These are phyloP conservation scores for Clarias gariepinus DNA, from an alignment of 2,113 vertebrate genomes.

Conservation along the genomic window DNA sequence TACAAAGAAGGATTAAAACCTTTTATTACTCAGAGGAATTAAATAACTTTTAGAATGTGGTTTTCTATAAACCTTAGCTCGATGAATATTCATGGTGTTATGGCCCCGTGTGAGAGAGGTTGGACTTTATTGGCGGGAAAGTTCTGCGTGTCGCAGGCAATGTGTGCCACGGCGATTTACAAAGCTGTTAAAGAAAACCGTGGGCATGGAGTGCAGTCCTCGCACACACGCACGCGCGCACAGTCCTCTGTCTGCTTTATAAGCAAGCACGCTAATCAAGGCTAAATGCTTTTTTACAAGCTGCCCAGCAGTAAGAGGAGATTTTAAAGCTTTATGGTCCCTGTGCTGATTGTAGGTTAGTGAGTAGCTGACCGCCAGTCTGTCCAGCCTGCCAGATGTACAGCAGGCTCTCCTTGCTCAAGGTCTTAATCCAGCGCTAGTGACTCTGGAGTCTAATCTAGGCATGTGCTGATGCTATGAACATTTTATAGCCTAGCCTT, in stretches of 20 bases:
- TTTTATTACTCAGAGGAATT: constrained; percentile 59
- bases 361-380: constrained; percentile 34
- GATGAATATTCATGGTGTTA: constrained; percentile 60
- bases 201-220: constrained; percentile 57
- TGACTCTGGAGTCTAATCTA: not conserved
- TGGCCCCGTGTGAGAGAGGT: constrained; percentile 17
- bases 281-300: constrained; percentile 89
- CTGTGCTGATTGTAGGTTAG: constrained; percentile 50
- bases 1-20: constrained; percentile 51
- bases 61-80: constrained; percentile 58
- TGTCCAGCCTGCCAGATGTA: constrained; percentile 40
- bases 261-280: constrained; percentile 81
- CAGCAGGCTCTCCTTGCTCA: constrained; percentile 44
- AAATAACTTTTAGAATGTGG: constrained; percentile 59
- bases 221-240: constrained; percentile 1
- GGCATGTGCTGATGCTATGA: not conserved
- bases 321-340: constrained; percentile 73
- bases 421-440: constrained; percentile 33
- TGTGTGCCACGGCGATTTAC: constrained; percentile 59
- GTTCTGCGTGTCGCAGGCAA: constrained; percentile 32
- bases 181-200: constrained; percentile 64
- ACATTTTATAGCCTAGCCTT: not conserved
- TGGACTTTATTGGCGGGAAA: constrained; percentile 49
- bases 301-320: constrained; percentile 76
- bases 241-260: constrained; percentile 71